Base-by-base conservation (phyloP, 2,888 invertebrate genomes). In the Phaedon cochleariae region DNA sequence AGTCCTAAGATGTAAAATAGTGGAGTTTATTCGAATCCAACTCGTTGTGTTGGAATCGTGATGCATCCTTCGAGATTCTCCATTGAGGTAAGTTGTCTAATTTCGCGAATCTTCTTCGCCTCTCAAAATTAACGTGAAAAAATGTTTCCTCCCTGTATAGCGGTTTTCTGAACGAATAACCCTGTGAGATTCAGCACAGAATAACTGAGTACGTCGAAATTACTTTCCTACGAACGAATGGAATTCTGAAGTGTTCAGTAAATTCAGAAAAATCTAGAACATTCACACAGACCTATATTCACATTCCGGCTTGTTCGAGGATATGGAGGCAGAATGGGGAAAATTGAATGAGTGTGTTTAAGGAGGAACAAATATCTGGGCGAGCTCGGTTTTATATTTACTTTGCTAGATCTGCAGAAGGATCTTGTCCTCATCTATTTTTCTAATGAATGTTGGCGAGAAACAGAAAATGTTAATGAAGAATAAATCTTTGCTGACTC, bases 261-360 rank as follows among this genome's bases (percentile, higher is more conserved):
- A 57, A 57, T 45, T 41, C 45, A 41, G 31, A 41, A 57, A 21
- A 45, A 45, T 57, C 45, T 18, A 12, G 57, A 55, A 41, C 18
- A 57, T 57, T 57, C 26, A 22, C 26, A 57, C 45, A 45, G 57
- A 41, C 41, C 57, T 57, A 41, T 57, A 57, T 57, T 41, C 15
- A 41, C 41, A 41, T 41, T 41, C 3, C 15, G 3, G 45, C 26
- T 45, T 29, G 26, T 20, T 17, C 37, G 26, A 26, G 57, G 45
- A 57, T 21, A 17, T 45, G 15, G 29, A 45, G 41, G 22, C 45
- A 20, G 57, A 45, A 57, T 26, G 29, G 22, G 21, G 52, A 58
- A 63, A 63, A 58, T 63, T 63, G 58, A 58, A 58, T 63, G 52
- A 53, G 57, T 59, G 58, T 58, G 37, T 59, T 57, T 58, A 52